Evolutionary conservation across 2,113 vertebrate genomes (phyloP).

Genomic region (Macroglossus sobrinus): DNA sequence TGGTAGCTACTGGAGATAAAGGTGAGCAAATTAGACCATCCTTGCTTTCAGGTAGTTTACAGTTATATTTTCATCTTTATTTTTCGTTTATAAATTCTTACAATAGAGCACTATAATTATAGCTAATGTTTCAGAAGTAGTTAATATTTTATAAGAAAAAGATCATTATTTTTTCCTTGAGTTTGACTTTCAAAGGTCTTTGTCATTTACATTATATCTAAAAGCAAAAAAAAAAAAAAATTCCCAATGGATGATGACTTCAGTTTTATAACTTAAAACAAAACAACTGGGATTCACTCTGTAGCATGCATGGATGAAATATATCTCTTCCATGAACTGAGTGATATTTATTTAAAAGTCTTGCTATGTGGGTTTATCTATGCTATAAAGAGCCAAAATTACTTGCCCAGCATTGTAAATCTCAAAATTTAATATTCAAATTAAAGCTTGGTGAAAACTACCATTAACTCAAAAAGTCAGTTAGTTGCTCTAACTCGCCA

Average conservation of each 20-base stretch:
- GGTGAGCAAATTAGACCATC: neutral
- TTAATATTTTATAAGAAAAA: conserved; percentile 42
- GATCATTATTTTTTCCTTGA: neutral
- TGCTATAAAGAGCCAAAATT: neutral
- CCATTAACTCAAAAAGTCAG: neutral
- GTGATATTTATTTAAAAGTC: neutral
- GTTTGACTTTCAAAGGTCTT: conserved; percentile 52
- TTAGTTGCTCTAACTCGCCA: neutral
- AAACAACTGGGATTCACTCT: neutral
- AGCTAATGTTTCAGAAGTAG: conserved; percentile 9
- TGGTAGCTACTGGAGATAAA: neutral
- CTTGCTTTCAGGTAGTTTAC: neutral
- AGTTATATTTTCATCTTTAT: neutral
- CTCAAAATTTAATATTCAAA: conserved; percentile 28
- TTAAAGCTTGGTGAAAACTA: conserved; percentile 14
- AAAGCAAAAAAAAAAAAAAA: neutral
- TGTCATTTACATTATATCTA: conserved; percentile 1
- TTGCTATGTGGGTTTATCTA: neutral
- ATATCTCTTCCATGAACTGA: neutral
- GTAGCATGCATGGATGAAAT: neutral
- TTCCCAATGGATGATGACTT: neutral
- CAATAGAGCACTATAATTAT: neutral
- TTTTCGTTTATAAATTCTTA: neutral
- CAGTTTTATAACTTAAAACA: conserved; percentile 43
- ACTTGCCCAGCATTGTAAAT: neutral